Percentiles rank a stretch among this genome's conserved stretches.
Evolutionary conservation across 2,113 vertebrate species (phyloP).

Genomic region (Thymallus thymallus): DNA sequence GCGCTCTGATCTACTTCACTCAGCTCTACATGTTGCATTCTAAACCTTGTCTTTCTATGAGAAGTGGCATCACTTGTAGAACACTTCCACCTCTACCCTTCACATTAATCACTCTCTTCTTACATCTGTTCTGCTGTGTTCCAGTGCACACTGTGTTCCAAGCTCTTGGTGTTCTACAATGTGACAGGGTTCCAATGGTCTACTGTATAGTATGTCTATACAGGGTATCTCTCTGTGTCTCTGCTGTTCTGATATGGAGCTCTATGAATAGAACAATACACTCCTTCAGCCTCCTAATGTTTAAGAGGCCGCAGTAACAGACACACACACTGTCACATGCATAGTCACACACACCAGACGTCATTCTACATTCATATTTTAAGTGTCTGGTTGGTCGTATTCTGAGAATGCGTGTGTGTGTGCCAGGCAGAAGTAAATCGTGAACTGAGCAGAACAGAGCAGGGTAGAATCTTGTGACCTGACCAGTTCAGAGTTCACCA

Average conservation of each 20-base stretch:
- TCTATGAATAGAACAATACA: constrained; percentile 72
- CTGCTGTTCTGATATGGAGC: constrained; percentile 56
- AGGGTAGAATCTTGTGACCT: constrained; percentile 35
- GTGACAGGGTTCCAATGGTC: constrained; percentile 15
- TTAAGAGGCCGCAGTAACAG: constrained; percentile 52
- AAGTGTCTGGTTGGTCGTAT: constrained; percentile 31
- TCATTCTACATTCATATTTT: constrained; percentile 38
- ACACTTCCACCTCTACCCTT: too few relatives aligned
- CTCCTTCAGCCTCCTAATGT: constrained; percentile 62
- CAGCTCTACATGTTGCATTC: too few relatives aligned
- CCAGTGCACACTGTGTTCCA: too few relatives aligned
- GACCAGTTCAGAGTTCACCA: constrained; percentile 22
- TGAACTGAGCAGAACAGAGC: not conserved
- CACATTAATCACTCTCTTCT: too few relatives aligned
- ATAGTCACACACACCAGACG: not conserved
- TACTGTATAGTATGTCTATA: constrained; percentile 1
- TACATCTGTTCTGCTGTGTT: too few relatives aligned
- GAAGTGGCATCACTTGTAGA: too few relatives aligned
- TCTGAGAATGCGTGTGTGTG: constrained; percentile 10
- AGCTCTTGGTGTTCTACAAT: constrained; percentile 20
- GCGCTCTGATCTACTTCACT: too few relatives aligned
- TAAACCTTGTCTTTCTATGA: too few relatives aligned
- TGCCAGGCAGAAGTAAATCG: not conserved
- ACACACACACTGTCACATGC: constrained; percentile 14
- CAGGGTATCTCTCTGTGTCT: constrained; percentile 12